A percentile compares a stretch with the other conserved stretches of the same genome.
phyloP scores from a whole-genome alignment of 2,888 invertebrate genomes.

The Xiphydria camelus region DNA sequence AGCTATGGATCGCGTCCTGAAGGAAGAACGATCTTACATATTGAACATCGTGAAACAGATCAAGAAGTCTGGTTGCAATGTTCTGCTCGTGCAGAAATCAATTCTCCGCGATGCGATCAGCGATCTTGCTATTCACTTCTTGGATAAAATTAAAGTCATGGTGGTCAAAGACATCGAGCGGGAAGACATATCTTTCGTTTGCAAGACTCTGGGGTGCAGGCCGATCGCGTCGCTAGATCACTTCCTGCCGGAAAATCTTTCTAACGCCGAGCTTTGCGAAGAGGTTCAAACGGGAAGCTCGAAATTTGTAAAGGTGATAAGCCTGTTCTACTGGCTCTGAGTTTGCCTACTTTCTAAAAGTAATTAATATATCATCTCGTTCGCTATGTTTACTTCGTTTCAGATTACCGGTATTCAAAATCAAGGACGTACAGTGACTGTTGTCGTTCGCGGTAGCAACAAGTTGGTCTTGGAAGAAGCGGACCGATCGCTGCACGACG shows the following conservation, averaged over 20 bases:
- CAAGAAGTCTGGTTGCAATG: conserved; percentile 97
- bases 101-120: conserved; percentile 91
- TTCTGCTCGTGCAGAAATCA: conserved; percentile 87
- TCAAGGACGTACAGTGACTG: conserved; percentile 88
- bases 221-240: conserved; percentile 99
- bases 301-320: conserved; percentile 82
- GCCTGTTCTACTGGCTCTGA: not conserved
- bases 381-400: too few species aligned
- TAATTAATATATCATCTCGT: too few species aligned
- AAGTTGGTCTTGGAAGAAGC: conserved; percentile 82
- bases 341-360: not conserved
- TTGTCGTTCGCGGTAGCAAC: conserved; percentile 88
- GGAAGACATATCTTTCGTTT: conserved; percentile 97
- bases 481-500: conserved; percentile 81
- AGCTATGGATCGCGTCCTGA: conserved; percentile 98
- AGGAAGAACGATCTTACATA: conserved; percentile 97
- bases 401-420: conserved; percentile 84
- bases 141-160: conserved; percentile 98
- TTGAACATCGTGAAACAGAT: conserved; percentile 98
- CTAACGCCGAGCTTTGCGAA: conserved; percentile 90
- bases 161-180: conserved; percentile 97
- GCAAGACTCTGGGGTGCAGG: conserved; percentile 90
- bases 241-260: conserved; percentile 89
- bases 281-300: conserved; percentile 87
- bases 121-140: conserved; percentile 95